Conservation (phyloP, 2,888 invertebrate species). For the Macrosiphum euphorbiae region DNA sequence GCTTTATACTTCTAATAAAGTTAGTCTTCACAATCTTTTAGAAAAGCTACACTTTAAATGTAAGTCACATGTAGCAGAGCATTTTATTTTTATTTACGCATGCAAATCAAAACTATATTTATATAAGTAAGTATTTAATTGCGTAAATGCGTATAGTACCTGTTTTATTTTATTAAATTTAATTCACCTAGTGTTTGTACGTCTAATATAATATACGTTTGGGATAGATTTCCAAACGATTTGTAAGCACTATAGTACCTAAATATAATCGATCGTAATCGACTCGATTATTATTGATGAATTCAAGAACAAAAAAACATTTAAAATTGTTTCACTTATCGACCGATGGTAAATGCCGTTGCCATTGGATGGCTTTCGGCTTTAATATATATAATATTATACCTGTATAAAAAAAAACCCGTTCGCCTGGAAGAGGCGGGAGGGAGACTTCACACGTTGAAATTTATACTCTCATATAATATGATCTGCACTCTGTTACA, state of each 20-base stretch:
- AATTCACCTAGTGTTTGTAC: not conserved
- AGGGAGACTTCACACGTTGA: slow-evolving; percentile 27
- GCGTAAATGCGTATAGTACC: not conserved
- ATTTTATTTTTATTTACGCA: slow-evolving; percentile 23
- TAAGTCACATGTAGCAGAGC: not conserved
- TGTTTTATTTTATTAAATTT: not conserved
- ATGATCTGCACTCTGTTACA: slow-evolving; percentile 8
- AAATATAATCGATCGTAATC: not conserved
- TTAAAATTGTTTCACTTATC: not conserved
- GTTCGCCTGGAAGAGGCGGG: not conserved
- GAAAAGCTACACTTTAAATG: slow-evolving; percentile 13
- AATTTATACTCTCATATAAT: not conserved
- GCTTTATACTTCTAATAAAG: slow-evolving; percentile 42
- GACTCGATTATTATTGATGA: not conserved
- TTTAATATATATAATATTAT: not conserved
- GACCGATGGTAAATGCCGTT: not conserved
- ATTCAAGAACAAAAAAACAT: not conserved
- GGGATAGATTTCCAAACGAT: not conserved
- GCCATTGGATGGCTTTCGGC: not conserved
- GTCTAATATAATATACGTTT: not conserved
- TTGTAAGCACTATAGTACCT: not conserved
- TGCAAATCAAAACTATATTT: not conserved
- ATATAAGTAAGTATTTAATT: not conserved
- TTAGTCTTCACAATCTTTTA: not conserved
- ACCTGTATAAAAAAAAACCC: not conserved